Evolutionary conservation across 2,113 vertebrate genomes (phyloP), one percentile per base, ranked within the genome.

Genomic region (Rhynchomys soricoides): DNA sequence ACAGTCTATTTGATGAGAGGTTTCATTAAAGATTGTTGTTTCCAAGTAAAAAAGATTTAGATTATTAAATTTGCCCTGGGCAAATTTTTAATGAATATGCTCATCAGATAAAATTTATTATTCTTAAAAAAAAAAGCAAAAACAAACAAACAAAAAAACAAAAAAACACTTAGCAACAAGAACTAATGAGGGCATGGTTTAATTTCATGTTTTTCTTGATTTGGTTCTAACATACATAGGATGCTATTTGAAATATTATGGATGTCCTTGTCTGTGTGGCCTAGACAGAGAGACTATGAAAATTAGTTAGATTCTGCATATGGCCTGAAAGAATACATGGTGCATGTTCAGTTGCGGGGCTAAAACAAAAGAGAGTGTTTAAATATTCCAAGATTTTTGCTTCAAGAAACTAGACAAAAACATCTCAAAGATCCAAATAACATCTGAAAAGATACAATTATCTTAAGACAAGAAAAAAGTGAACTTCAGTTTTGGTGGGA

Each of bases 41-140:
- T 96, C 52, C 52, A 81, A 93, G 87, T 92, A 40, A 59, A 90
- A 90, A 95, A 85, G 34, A 73, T 90, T 94, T 95, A 95, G 74
- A 95, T 96, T 94, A 96, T 75, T 90, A 96, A 96, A 95, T 87
- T 95, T 96, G 55, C 92, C 92, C 29, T 92, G 70, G 90, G 92
- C 90, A 95, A 95, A 97, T 86, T 96, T 97, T 95, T 95, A 97
- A 97, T 96, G 90, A 97, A 96, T 59, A 94, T 77, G 45, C 52
- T 96, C 70, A 95, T 95, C 81, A 95, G 81, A 96, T 90, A 97
- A 96, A 95, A 86, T 71, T 31, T 79, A 89, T 88, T 95, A 40
- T 94, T 96, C 68, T 45, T 86, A 83, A 95, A 94, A 68, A 64
- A 94, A 52, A 55, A 24, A n/a, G n/a, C n/a, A n/a, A n/a, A n/a